Percentiles rank a stretch among this genome's conserved stretches.
phyloP scores from a whole-genome alignment of 2,888 invertebrate species.

The Drosophila rubida region DNA sequence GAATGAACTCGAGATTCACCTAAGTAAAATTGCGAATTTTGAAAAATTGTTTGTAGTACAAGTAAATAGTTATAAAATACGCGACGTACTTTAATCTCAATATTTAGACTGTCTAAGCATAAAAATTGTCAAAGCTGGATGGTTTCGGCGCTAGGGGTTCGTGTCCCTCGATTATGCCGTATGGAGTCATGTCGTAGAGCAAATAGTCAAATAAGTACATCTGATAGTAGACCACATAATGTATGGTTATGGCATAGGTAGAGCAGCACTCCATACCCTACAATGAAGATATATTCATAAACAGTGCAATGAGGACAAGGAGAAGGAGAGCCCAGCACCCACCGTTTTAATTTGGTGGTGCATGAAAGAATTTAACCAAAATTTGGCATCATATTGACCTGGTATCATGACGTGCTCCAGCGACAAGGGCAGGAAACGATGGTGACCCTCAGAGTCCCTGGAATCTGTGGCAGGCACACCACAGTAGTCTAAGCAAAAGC shows the following conservation, averaged over 20 bases:
- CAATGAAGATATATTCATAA: background rate
- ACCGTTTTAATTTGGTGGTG: constrained; percentile 93
- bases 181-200: constrained; percentile 46
- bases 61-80: too few relatives aligned
- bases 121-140: too few relatives aligned
- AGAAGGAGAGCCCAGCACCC: background rate
- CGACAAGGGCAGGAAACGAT: constrained; percentile 97
- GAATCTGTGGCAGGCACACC: constrained; percentile 95
- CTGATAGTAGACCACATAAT: constrained; percentile 39
- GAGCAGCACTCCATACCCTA: constrained; percentile 65
- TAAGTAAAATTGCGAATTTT: too few relatives aligned
- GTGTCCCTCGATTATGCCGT: constrained; percentile 43
- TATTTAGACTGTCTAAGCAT: too few relatives aligned
- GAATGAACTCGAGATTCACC: too few relatives aligned
- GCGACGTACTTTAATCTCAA: too few relatives aligned
- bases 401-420: constrained; percentile 97
- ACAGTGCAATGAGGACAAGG: background rate
- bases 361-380: constrained; percentile 97
- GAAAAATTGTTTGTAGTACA: too few relatives aligned
- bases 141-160: background rate
- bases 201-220: constrained; percentile 62
- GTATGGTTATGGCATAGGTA: constrained; percentile 55
- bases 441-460: constrained; percentile 92
- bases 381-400: constrained; percentile 89
- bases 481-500: constrained; percentile 91